Evolutionary conservation across 2,797 vertebrate genomes (phyloP), one percentile per base, ranked within the genome.

Genomic region (Amblyopsis hoosieri): DNA sequence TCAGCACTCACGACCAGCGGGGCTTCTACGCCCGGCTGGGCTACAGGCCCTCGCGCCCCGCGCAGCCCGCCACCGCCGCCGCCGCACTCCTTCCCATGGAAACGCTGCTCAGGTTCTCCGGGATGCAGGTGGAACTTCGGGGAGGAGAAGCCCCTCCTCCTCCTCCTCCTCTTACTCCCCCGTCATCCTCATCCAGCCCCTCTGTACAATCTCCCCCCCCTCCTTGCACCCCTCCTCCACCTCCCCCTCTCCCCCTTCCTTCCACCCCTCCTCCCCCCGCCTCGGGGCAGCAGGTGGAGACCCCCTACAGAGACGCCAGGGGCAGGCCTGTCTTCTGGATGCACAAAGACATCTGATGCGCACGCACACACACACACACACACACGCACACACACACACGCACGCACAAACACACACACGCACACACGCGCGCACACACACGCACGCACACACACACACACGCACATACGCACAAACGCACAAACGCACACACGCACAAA

Each of bases 1-100:
- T 99, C 55, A 97, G 94, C 69, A 98, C 97, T 0, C 97, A 96
- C 0, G 95, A 99, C 64, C 96, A 98, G 82, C 93, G 97, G 83
- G 81, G 92, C 60, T 99, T 99, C 86, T 98, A 99, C 1, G 85
- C 92, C 52, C 97, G 96, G 76, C 81, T 99, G 15, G 97, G 96
- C 51, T 99, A 94, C 0, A 66, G 65, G 17, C 86, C 93, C 56
- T 93, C 94, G 0, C 72, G 86, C 3, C 97, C 97, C 0, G 96
- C 99, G 71, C 96, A 97, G 88, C 96, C 76, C 0, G 78, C 94
- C 1, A 93, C 93, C 1, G 91, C 94, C 53, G 85, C 95, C 79
- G 92, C 93, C 3, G 71, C 85, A 0, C 77, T 92, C 12, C 81
- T 97, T 72, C 90, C 95, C 1, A 63, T 92, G 33, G 88, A 89